A percentile compares a stretch with the other conserved stretches of the same genome.
phyloP scores from a whole-genome alignment of 2,113 vertebrate species.

The Onychostoma macrolepis region DNA sequence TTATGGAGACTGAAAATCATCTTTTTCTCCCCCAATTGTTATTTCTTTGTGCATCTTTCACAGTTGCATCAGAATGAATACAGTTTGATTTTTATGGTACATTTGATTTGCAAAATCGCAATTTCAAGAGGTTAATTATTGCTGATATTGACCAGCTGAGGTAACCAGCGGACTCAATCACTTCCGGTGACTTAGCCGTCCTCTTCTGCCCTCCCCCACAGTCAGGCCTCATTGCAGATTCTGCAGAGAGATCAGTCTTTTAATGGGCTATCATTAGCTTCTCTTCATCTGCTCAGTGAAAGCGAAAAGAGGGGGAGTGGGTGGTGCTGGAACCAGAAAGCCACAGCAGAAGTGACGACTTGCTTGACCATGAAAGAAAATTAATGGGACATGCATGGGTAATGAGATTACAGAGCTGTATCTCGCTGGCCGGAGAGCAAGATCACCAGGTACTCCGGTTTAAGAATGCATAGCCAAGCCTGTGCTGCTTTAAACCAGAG shows the following conservation, averaged over 20 bases:
- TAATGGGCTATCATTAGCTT: conserved; percentile 44
- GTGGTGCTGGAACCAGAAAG: conserved; percentile 41
- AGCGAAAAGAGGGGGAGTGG: conserved; percentile 41
- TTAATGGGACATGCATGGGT: conserved; percentile 71
- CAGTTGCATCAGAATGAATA: neutral
- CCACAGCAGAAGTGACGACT: conserved; percentile 56
- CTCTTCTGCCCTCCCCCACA: conserved; percentile 5
- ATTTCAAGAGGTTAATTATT: neutral
- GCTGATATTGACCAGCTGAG: conserved; percentile 15
- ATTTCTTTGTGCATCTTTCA: neutral
- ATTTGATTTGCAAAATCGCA: neutral
- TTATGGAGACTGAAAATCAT: neutral
- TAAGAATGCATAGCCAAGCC: conserved; percentile 40
- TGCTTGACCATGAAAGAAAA: conserved; percentile 64
- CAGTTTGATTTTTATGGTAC: neutral
- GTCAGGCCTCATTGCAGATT: conserved; percentile 35
- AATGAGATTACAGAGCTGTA: conserved; percentile 69
- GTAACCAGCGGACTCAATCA: neutral
- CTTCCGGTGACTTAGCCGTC: neutral
- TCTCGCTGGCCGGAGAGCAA: conserved; percentile 54
- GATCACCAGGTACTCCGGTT: conserved; percentile 56
- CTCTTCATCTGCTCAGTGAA: conserved; percentile 42
- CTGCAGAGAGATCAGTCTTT: conserved; percentile 37
- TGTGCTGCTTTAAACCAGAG: conserved; percentile 23
- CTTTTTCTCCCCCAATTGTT: neutral